Base-by-base conservation (phyloP, 2,797 vertebrate species). In the Oreochromis grahami region DNA sequence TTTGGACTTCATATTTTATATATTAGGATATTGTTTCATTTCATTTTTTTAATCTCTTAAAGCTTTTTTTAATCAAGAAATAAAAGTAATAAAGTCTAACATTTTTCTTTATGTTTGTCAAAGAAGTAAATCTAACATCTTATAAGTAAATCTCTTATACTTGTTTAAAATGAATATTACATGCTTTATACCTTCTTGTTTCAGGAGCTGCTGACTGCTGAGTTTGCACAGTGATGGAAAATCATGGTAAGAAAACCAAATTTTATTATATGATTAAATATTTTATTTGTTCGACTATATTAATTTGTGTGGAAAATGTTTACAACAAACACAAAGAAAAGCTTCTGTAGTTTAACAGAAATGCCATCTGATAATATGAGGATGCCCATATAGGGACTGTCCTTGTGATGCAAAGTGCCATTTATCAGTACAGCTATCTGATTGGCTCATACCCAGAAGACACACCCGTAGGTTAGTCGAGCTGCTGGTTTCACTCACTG, bases 211-310 rank as follows among this genome's bases (percentile, higher is more conserved):
- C 79, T 83, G 79, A 77, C 84, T 84, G 78, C 87, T 90, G 89
- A 84, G 76, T 81, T 84, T 79, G 74, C 55, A 45, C 82, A 88
- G 91, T 87, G 79, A 96, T 96, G 95, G 95, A 96, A 93, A 94
- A 93, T 48, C 86, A 84, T 78, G 95, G 95, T 96, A 94, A 94
- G 90, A 82, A 52, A 81, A 19, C 41, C 24, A 8, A 48, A 72
- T 48, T 72, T 72, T 48, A 72, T 72, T 21, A 26, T 29, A 7
- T 5, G 1, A 5, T 60, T 29, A 24, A 60, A n/a, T n/a, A 60
- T 26, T 26, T 14, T 8, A 41, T 65, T 45, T 45, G 8, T 45
- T 45, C 7, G 8, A 26, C 13, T 2, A 10, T 24, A 7, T 70
- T 26, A 72, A 12, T 72, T 29, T 72, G 6, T 74, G 43, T 48